Conservation (phyloP, 1,140 invertebrate genomes). For the Mamestra configurata region DNA sequence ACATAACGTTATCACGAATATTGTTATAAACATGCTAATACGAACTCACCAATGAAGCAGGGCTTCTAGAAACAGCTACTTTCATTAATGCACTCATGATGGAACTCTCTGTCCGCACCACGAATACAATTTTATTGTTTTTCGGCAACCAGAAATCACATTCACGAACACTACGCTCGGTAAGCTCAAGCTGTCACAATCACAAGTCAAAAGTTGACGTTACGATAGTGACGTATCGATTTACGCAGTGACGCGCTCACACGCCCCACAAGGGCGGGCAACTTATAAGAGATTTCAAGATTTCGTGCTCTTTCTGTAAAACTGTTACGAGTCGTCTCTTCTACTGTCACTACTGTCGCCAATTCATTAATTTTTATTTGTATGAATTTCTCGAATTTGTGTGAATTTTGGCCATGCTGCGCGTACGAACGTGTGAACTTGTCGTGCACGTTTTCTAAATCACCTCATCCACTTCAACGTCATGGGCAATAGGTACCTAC, state of each 20-base stretch:
- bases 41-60: constrained; percentile 77
- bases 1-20: constrained; percentile 80
- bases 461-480: too few relatives aligned
- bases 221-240: constrained; percentile 12
- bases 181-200: constrained; percentile 24
- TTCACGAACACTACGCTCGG: constrained; percentile 58
- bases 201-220: constrained; percentile 22
- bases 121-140: constrained; percentile 75
- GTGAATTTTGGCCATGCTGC: too few relatives aligned
- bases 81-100: constrained; percentile 87
- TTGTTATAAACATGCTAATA: constrained; percentile 56
- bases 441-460: too few relatives aligned
- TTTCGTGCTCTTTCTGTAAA: too few relatives aligned
- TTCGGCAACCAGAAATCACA: constrained; percentile 67
- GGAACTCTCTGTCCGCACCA: constrained; percentile 87
- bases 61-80: constrained; percentile 78
- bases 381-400: too few relatives aligned
- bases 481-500: too few relatives aligned
- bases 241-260: background rate
- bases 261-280: too few relatives aligned
- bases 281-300: too few relatives aligned
- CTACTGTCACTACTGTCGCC: too few relatives aligned
- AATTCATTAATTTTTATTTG: too few relatives aligned
- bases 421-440: too few relatives aligned
- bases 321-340: too few relatives aligned